phyloP scores from a whole-genome alignment of 2,113 vertebrate genomes.

The Eretmochelys imbricata region DNA sequence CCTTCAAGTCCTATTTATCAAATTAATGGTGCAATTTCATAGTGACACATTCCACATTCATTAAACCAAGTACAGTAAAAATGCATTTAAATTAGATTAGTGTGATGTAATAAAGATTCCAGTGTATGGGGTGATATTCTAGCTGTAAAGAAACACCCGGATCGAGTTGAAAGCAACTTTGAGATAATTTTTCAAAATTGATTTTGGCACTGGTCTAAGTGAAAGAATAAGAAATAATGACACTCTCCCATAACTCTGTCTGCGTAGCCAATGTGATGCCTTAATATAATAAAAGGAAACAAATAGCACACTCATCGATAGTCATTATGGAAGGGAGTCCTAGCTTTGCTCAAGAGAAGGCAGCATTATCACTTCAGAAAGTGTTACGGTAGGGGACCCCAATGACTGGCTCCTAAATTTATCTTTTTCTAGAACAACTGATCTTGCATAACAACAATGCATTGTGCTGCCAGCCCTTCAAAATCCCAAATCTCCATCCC shows the following conservation, averaged over 20 bases:
- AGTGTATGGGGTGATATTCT: constrained; percentile 75
- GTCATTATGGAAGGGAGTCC: background rate
- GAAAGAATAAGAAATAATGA: constrained; percentile 32
- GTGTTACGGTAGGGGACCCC: fast-evolving
- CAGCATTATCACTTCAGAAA: fast-evolving
- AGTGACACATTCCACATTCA: constrained; percentile 90
- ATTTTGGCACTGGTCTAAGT: constrained; percentile 72
- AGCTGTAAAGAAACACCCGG: constrained; percentile 79
- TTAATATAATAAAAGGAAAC: background rate
- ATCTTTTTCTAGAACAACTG: background rate
- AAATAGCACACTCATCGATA: background rate
- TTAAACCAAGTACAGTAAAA: constrained; percentile 89
- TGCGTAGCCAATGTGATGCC: background rate
- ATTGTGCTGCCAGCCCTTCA: background rate
- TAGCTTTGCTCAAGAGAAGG: background rate
- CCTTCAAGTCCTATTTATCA: constrained; percentile 91
- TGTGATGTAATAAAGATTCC: constrained; percentile 87
- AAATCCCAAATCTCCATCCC: background rate
- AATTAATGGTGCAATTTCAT: constrained; percentile 91
- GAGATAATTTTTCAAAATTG: constrained; percentile 77
- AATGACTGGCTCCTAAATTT: background rate
- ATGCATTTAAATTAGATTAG: constrained; percentile 90
- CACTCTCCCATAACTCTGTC: background rate
- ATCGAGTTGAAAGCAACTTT: constrained; percentile 76
- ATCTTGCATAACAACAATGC: fast-evolving